Base-by-base conservation (phyloP, 2,888 invertebrate genomes). In the Nomada goodeniana region DNA sequence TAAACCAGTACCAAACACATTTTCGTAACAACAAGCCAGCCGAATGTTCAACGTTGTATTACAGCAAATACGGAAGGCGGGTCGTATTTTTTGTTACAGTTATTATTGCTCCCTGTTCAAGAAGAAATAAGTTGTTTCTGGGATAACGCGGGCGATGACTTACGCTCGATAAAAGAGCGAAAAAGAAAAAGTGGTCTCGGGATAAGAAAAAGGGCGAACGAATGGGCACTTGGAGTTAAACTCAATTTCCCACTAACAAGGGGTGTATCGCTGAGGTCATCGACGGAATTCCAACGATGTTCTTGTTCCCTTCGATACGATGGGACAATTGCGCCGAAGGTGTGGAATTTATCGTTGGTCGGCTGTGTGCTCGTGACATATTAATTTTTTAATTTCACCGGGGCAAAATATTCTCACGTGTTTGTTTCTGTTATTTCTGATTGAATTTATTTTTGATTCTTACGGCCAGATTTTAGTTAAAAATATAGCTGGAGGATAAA, bases 171-270 rank as follows among this genome's bases (percentile, higher is more conserved):
- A 60, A 75, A 63, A 73, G 42, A 23, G 29, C 36, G 9, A 10
- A n/a, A 50, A 26, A 10, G 11, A 50, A 61, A 47, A 36, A 23
- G n/a, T 36, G 36, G 36, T 36, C 36, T 36, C 36, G 5, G 36
- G 36, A 36, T 36, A 36, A 36, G 36, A 36, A 36, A 36, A 36
- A 7, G 55, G 36, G 47, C 23, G 47, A 64, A 26, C 13, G 65
- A 71, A 61, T 61, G 52, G 52, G 44, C 52, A 59, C 53, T 59
- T 18, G 7, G 36, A 67, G 71, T 76, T 80, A 59, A 80, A 85
- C 80, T 83, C 78, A 87, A 87, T 85, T 86, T 82, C 74, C 78
- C 23, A 26, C 61, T 87, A 86, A 86, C 80, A 85, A 86, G 82
- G 68, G 77, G 63, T 76, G 80, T 67, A 87, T 82, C 77, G 85